Percentiles rank a stretch among this genome's conserved stretches.
Conservation (phyloP, 2,113 vertebrate genomes). For the Entomyzon cyanotis region DNA sequence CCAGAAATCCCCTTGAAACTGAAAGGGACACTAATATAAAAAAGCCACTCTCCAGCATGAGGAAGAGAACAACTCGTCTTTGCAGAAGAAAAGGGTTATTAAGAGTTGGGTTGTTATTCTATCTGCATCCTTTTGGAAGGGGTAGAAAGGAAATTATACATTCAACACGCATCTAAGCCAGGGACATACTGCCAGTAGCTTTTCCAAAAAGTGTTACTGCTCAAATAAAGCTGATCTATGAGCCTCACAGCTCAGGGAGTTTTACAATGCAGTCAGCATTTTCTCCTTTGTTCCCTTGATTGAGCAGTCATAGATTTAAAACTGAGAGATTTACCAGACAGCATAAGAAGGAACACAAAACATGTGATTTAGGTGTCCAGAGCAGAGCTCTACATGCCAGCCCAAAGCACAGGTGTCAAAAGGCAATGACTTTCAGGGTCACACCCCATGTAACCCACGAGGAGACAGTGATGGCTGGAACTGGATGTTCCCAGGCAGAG, state of each 20-base stretch:
- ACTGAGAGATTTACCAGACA: neutral
- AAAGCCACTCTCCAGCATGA: neutral
- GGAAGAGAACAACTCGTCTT: neutral
- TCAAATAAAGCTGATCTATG: conserved; percentile 62
- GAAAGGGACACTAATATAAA: neutral
- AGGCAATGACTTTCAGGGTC: neutral
- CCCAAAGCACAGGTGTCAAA: neutral
- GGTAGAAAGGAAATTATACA: neutral
- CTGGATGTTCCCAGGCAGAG: neutral
- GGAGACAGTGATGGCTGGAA: neutral
- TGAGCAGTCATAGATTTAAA: conserved; percentile 44
- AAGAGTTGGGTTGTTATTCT: neutral
- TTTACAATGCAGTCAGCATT: conserved; percentile 50
- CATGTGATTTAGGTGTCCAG: neutral
- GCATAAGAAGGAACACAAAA: neutral
- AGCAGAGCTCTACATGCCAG: neutral
- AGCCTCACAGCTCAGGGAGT: neutral
- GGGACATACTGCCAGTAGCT: neutral
- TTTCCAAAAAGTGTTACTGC: conserved; percentile 10
- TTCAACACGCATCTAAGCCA: neutral
- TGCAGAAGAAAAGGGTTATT: neutral
- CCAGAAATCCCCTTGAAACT: neutral
- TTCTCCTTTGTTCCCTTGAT: conserved; percentile 39
- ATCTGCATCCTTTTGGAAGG: neutral
- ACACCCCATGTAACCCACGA: rapidly evolving